Conservation (phyloP, 1,140 invertebrate species). For the Ladona fulva region DNA sequence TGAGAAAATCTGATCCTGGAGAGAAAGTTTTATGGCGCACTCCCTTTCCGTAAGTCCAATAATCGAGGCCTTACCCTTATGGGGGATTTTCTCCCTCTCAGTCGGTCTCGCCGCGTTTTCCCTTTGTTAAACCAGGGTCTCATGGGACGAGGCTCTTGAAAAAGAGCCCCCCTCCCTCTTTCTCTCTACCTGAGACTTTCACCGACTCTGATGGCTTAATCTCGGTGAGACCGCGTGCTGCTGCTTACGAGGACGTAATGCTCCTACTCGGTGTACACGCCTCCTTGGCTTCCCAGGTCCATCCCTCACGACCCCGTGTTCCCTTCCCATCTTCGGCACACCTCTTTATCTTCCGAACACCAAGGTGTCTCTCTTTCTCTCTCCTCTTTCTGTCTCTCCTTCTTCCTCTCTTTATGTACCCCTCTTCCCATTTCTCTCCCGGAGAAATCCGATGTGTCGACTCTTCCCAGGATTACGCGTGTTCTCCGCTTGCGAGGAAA, state of each 20-base stretch:
- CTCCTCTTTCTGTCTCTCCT: too few relatives aligned
- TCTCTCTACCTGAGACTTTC: neutral
- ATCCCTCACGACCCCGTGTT: neutral
- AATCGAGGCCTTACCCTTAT: neutral
- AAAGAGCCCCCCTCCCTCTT: too few relatives aligned
- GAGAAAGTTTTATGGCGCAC: constrained; percentile 8
- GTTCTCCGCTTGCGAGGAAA: too few relatives aligned
- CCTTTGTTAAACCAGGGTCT: neutral
- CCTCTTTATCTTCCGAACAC: neutral
- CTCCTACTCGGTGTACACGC: neutral
- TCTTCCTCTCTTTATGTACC: too few relatives aligned
- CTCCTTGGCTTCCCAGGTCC: neutral
- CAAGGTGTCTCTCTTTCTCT: too few relatives aligned
- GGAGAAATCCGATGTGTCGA: too few relatives aligned
- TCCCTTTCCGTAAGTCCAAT: neutral
- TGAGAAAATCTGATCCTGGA: neutral
- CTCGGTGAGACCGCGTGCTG: neutral
- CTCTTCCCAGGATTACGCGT: too few relatives aligned
- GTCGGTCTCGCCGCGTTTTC: neutral
- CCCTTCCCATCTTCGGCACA: neutral
- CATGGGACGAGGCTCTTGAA: neutral
- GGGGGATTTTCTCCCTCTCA: neutral
- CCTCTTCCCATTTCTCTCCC: too few relatives aligned
- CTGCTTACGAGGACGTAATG: neutral
- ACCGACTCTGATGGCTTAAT: neutral